These are phyloP conservation scores for Drosophila subobscura DNA, from an alignment of 1,140 invertebrate species.

Conservation along the genomic window DNA sequence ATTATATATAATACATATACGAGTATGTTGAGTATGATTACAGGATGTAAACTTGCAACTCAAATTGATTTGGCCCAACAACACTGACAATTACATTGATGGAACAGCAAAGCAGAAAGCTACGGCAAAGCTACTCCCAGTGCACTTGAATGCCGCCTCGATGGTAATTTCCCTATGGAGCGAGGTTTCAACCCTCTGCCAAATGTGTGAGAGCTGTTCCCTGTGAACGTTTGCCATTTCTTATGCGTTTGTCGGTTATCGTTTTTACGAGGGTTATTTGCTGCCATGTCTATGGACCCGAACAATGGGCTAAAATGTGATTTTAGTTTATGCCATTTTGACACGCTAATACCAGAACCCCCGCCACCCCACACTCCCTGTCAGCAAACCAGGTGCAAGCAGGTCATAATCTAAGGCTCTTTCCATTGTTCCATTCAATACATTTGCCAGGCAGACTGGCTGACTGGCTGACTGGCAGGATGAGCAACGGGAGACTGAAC, in stretches of 20 bases:
- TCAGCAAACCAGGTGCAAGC: conserved; percentile 13
- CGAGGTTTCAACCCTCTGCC: neutral
- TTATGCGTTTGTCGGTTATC: conserved; percentile 56
- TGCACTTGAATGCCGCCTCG: conserved; percentile 6
- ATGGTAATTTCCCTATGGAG: conserved; percentile 2
- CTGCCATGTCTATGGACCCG: conserved; percentile 62
- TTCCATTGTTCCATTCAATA: conserved; percentile 33
- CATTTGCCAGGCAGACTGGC: conserved; percentile 43
- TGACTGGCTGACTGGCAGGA: conserved; percentile 7
- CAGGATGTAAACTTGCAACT: neutral
- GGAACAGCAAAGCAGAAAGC: too few relatives aligned
- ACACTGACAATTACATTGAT: too few relatives aligned
- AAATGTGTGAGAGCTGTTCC: neutral
- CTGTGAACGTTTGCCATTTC: conserved; percentile 28
- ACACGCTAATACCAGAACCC: conserved; percentile 63
- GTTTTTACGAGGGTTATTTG: conserved; percentile 43
- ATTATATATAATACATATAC: neutral
- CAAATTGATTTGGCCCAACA: neutral
- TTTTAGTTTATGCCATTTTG: conserved; percentile 74
- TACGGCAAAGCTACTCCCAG: too few relatives aligned
- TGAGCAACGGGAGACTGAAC: neutral
- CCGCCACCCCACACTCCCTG: conserved; percentile 2
- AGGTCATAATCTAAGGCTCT: conserved; percentile 52
- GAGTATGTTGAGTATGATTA: neutral
- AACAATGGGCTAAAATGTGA: conserved; percentile 68